Evolutionary conservation across 2,797 vertebrate genomes (phyloP), one percentile per base, ranked within the genome.

Genomic region (Sebastes hubbsi): DNA sequence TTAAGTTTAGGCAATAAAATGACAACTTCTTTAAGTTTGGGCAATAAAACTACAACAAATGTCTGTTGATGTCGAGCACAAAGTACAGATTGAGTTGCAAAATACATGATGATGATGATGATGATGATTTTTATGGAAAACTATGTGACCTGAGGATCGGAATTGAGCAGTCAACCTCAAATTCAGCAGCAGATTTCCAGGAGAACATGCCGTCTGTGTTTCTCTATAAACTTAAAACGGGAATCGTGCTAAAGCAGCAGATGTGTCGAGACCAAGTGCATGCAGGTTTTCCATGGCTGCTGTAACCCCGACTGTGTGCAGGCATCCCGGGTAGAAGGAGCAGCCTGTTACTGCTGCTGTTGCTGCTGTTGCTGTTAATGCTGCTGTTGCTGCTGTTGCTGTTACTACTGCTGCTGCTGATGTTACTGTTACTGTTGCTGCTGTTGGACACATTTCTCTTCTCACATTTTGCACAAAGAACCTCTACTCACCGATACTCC

Each of bases 401-500:
- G 32, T 34, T 34, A n/a, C n/a, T n/a, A 34, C 10, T 36, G 1
- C 10, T 36, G 11, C 34, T 36, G 34, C 11, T 36, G 11, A 12
- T 36, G 34, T 36, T 36, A 36, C 34, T 36, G 34, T 36, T 36
- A 36, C 34, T 36, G 34, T 36, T 36, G 56, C 61, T 81, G 85
- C 78, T 36, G 78, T 71, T 75, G 72, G 62, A 81, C 11, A 78
- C 77, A 54, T 68, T 49, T 67, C 75, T 74, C 46, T 27, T 11
- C 79, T 55, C 29, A 22, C 34, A 13, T 29, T 55, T 0, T 36
- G 32, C 75, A 88, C 72, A 82, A 81, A 80, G 60, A 62, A 30
- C 49, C 46, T 61, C n/a, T 87, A 92, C 97, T 98, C 92, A 99
- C 98, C 97, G 16, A 98, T 96, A 74, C 97, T 96, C 84, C 97